Evolutionary conservation across 1,140 invertebrate species (phyloP).

Genomic region (Meloidogyne hapla): DNA sequence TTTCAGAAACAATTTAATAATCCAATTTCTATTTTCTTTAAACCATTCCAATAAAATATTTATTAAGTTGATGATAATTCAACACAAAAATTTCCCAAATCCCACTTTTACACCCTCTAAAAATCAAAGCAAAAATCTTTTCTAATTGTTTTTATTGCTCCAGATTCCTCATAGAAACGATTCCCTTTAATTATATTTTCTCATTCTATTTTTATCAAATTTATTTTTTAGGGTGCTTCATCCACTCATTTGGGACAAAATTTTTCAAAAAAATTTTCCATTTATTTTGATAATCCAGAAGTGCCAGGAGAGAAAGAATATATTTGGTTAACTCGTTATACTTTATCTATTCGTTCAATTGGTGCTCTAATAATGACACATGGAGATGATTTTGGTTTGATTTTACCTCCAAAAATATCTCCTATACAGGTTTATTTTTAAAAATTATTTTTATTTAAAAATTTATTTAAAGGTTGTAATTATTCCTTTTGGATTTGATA

Average conservation of each 20-base stretch:
- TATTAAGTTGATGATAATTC: no score
- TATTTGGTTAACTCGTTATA: constrained; percentile 98
- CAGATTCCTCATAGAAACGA: not conserved
- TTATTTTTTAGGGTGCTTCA: constrained; percentile 76
- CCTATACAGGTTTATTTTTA: constrained; percentile 67
- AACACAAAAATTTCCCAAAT: no score
- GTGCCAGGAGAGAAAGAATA: constrained; percentile 70
- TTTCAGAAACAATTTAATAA: no score
- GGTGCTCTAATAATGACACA: constrained; percentile 94
- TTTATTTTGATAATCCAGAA: constrained; percentile 86
- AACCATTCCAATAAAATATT: no score
- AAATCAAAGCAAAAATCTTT: no score
- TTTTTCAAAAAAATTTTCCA: constrained; percentile 99
- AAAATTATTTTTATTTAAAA: not conserved
- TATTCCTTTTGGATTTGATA: constrained; percentile 94
- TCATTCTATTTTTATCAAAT: not conserved
- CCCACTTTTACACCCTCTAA: no score
- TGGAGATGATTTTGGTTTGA: constrained; percentile 91
- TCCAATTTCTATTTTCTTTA: no score
- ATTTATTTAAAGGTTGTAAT: constrained; percentile 73
- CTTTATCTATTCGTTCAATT: constrained; percentile 88
- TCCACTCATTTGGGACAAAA: constrained; percentile 98
- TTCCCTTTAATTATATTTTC: not conserved
- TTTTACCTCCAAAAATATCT: constrained; percentile 90
- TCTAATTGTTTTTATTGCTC: no score